Conservation (phyloP, 2,113 vertebrate genomes). For the Mesoclemmys tuberculata region DNA sequence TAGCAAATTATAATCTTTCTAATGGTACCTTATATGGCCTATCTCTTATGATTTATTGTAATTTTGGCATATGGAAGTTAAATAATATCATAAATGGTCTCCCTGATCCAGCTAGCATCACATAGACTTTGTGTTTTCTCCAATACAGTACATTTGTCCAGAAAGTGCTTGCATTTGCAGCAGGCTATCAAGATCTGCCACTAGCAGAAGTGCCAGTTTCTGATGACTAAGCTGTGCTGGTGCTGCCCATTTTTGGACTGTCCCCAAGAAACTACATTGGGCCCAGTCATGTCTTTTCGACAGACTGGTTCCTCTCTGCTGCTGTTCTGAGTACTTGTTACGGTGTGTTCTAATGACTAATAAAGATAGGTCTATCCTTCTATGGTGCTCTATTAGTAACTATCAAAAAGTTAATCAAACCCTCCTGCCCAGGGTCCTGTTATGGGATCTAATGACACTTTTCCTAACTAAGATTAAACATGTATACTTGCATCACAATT, state of each 20-base stretch:
- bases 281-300: background rate
- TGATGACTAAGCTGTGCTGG: background rate
- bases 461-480: background rate
- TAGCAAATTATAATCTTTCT: too few relatives aligned
- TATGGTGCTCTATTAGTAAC: too few relatives aligned
- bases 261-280: background rate
- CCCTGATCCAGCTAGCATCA: too few relatives aligned
- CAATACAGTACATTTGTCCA: background rate
- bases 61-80: too few relatives aligned
- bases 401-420: background rate
- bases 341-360: background rate
- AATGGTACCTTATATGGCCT: too few relatives aligned
- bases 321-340: background rate
- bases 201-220: background rate
- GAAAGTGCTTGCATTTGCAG: background rate
- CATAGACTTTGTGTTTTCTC: background rate
- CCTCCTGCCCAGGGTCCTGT: background rate
- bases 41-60: too few relatives aligned
- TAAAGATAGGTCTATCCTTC: too few relatives aligned
- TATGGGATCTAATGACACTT: background rate
- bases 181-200: background rate
- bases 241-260: background rate
- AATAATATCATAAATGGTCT: too few relatives aligned
- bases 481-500: background rate
- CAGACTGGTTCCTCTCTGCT: background rate